These are phyloP conservation scores for Pandemis corylana DNA, from an alignment of 2,888 invertebrate species.

Conservation along the genomic window DNA sequence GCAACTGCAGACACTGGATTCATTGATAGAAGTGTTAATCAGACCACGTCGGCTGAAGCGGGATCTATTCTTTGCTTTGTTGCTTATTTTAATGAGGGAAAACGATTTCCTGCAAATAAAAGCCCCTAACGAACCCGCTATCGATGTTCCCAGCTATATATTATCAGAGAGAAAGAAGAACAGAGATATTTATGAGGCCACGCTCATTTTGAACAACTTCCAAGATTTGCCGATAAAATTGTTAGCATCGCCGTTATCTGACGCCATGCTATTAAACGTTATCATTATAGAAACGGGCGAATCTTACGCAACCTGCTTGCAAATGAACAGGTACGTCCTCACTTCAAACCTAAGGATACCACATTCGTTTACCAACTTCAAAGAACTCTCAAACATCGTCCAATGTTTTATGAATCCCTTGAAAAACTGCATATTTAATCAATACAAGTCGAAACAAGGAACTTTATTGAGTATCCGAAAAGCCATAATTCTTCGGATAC, in stretches of 20 bases:
- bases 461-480: slow-evolving; percentile 57
- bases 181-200: slow-evolving; percentile 47
- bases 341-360: slow-evolving; percentile 52
- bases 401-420: slow-evolving; percentile 55
- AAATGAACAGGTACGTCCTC: slow-evolving; percentile 42
- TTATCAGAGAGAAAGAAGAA: slow-evolving; percentile 45
- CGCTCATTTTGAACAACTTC: slow-evolving; percentile 51
- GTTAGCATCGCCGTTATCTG: slow-evolving; percentile 49
- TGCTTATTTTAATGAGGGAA: slow-evolving; percentile 61
- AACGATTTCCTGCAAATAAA: slow-evolving; percentile 56
- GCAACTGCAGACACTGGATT: slow-evolving; percentile 54
- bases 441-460: slow-evolving; percentile 50
- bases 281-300: slow-evolving; percentile 49
- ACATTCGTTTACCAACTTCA: slow-evolving; percentile 47
- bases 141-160: slow-evolving; percentile 52
- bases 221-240: slow-evolving; percentile 52
- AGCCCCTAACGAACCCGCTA: slow-evolving; percentile 44
- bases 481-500: slow-evolving; percentile 53
- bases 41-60: slow-evolving; percentile 60
- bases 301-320: slow-evolving; percentile 53
- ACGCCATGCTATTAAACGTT: slow-evolving; percentile 55
- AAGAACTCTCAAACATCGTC: slow-evolving; percentile 48
- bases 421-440: slow-evolving; percentile 53
- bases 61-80: slow-evolving; percentile 59
- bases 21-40: slow-evolving; percentile 60